Evolutionary conservation across 2,113 vertebrate species (phyloP).

Genomic region (Columbina picui): DNA sequence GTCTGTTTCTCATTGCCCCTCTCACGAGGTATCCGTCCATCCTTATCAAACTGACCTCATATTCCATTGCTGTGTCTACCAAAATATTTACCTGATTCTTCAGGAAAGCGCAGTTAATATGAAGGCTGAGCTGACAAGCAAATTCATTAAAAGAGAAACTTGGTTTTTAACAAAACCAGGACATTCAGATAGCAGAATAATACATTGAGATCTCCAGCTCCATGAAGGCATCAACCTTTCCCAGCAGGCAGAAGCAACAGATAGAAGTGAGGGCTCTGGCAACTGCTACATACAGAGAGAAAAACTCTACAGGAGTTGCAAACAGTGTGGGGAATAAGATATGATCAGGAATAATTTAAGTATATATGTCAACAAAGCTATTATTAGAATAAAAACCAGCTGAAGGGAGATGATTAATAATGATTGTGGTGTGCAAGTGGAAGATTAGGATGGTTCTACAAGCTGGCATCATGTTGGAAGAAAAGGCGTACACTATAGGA

Average conservation of each 20-base stretch:
- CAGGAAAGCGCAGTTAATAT: too few relatives aligned
- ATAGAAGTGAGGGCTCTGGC: background rate
- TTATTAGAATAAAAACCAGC: background rate
- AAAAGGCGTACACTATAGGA: background rate
- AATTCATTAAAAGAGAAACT: too few relatives aligned
- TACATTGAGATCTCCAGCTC: background rate
- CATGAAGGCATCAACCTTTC: background rate
- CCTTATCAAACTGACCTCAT: too few relatives aligned
- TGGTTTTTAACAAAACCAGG: too few relatives aligned
- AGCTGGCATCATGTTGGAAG: background rate
- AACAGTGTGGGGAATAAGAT: background rate
- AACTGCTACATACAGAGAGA: background rate
- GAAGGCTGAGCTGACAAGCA: too few relatives aligned
- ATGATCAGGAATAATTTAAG: background rate
- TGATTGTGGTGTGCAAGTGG: background rate
- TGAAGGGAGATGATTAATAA: background rate
- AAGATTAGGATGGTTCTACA: background rate
- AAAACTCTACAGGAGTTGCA: background rate
- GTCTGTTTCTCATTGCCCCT: too few relatives aligned
- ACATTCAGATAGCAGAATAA: background rate
- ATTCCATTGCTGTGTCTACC: too few relatives aligned
- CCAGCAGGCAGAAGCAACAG: background rate
- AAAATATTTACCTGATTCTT: too few relatives aligned
- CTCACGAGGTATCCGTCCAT: too few relatives aligned
- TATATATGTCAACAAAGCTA: background rate